phyloP scores from a whole-genome alignment of 2,113 vertebrate species.

The Cryptomyrus ogoouensis region DNA sequence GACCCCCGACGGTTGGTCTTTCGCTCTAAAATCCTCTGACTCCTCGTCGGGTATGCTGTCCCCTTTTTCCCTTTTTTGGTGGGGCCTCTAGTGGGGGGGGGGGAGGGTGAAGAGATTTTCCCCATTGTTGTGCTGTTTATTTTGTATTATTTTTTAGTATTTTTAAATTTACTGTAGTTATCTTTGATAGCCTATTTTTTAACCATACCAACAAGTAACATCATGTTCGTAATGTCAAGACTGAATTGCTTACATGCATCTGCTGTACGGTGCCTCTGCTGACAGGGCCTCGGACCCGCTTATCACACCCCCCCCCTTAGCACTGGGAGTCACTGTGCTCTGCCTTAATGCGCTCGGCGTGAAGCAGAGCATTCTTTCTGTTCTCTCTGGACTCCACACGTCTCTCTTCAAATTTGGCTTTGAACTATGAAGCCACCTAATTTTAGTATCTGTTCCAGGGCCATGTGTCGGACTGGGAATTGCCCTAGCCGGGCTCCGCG shows the following conservation, averaged over 20 bases:
- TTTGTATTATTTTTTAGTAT: no score
- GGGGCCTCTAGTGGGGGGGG: constrained; percentile 75
- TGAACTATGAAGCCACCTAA: background rate
- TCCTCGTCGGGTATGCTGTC: constrained; percentile 95
- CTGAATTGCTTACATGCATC: background rate
- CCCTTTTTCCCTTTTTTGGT: constrained; percentile 84
- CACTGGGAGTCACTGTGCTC: background rate
- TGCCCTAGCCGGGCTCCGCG: background rate
- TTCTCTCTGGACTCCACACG: background rate
- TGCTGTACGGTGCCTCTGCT: background rate
- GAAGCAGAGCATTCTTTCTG: background rate
- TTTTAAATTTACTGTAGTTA: background rate
- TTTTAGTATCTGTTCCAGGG: constrained; percentile 7
- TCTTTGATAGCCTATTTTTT: background rate
- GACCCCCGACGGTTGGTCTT: constrained; percentile 98
- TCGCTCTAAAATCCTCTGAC: constrained; percentile 97
- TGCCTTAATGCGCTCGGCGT: background rate
- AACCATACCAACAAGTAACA: background rate
- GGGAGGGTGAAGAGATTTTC: constrained; percentile 28
- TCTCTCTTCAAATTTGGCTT: constrained; percentile 18
- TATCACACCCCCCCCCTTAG: background rate
- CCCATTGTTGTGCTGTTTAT: background rate
- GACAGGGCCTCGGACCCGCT: background rate
- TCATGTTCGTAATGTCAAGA: background rate
- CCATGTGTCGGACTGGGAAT: background rate